phyloP scores from a whole-genome alignment of 2,113 vertebrate species.

The Zootoca vivipara region DNA sequence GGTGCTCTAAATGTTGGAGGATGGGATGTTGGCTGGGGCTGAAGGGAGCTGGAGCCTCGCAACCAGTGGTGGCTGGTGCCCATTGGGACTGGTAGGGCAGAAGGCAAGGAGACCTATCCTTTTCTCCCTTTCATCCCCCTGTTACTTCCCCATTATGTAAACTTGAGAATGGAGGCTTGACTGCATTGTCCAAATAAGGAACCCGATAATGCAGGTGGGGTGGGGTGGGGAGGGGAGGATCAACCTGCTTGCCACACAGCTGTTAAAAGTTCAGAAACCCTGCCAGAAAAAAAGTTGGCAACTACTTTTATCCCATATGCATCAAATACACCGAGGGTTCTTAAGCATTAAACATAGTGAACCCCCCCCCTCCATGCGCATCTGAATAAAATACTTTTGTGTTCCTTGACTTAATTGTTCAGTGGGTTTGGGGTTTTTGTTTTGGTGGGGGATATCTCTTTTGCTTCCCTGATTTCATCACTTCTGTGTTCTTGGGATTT shows the following conservation, averaged over 20 bases:
- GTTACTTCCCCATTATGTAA: background rate
- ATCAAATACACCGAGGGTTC: background rate
- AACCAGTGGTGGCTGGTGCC: no score
- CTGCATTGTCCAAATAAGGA: background rate
- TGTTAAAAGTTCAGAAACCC: no score
- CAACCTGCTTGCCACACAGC: no score
- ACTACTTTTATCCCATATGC: no score
- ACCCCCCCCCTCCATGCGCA: background rate
- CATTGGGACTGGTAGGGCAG: no score
- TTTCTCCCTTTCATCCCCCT: no score
- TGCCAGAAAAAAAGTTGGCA: no score
- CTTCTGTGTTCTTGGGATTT: background rate
- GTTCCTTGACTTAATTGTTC: background rate
- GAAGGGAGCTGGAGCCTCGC: no score
- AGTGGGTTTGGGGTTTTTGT: no score
- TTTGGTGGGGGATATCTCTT: background rate
- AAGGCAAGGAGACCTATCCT: background rate
- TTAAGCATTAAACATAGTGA: background rate
- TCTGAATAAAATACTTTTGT: background rate
- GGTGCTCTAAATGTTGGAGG: no score
- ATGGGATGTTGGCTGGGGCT: no score
- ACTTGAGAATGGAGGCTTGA: background rate
- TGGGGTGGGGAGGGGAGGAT: no score
- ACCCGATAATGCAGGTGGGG: background rate
- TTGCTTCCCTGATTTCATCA: background rate